Base-by-base conservation (phyloP, 2,113 vertebrate species). In the Hipposideros armiger region DNA sequence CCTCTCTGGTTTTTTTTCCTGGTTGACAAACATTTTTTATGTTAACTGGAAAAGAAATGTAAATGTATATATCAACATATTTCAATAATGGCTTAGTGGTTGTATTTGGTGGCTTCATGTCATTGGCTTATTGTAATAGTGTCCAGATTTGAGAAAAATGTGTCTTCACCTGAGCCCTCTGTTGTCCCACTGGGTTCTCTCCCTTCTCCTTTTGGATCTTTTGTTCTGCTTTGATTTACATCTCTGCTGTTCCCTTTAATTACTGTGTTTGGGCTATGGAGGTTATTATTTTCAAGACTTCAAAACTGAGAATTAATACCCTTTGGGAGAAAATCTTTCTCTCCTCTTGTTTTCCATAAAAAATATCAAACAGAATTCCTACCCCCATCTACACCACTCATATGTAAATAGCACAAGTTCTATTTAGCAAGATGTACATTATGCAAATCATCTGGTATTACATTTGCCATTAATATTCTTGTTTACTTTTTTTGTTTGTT, bases 381-480 rank as follows among this genome's bases (percentile, higher is more conserved):
- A 52, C 9, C 9, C 19, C 73, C 11, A 47, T 81, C 36, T 47
- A 28, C 5, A 72, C 32, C 7, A 56, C 16, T 89, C 16, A 45
- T 28, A 70, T 92, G 28, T 70, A 91, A 96, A 95, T 86, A 52
- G 24, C 50, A 94, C 60, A 73, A 30, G 66, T 94, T 93, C 67
- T 76, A 54, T 52, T 97, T 97, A 97, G 95, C 91, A 96, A 96
- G 90, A 73, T 85, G 50, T 84, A 83, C 54, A 95, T 94, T 96
- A 92, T 95, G 32, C 4, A 94, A 52, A 66, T 87, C 54, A 90
- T 73, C 50, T 52, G 70, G 80, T 87, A 94, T 95, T 88, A 8
- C 52, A 60, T 64, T 82, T 58, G 58, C 24, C 94, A 88, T 91
- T 93, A 92, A 97, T 97, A 97, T 90, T 98, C 97, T 96, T 81